Percentiles rank a stretch among this genome's conserved stretches.
phyloP scores from a whole-genome alignment of 1,140 invertebrate species.

The Ostrea denselamellosa region DNA sequence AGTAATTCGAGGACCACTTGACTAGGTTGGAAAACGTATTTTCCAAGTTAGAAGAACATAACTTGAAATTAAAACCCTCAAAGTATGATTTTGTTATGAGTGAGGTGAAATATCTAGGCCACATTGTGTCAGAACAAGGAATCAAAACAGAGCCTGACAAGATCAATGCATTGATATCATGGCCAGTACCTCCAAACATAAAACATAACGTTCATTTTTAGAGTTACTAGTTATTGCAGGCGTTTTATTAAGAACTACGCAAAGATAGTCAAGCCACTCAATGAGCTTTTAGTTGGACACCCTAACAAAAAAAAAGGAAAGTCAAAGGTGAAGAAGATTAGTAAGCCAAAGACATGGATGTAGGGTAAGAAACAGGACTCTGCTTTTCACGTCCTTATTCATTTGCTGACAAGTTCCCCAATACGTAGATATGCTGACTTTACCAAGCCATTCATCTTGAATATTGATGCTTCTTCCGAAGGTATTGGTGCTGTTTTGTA shows the following conservation, averaged over 20 bases:
- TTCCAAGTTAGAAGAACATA: constrained; percentile 40
- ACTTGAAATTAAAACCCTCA: constrained; percentile 48
- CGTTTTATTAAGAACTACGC: constrained; percentile 41
- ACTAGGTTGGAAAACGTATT: constrained; percentile 53
- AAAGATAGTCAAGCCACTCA: constrained; percentile 46
- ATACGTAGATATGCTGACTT: no score
- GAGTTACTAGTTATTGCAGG: constrained; percentile 41
- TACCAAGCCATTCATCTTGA: no score
- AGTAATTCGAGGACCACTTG: constrained; percentile 56
- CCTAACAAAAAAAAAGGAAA: no score
- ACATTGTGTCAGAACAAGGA: constrained; percentile 36
- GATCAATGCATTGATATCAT: constrained; percentile 8
- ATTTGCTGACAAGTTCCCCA: no score
- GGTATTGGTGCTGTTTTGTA: no score
- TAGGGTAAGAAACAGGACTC: no score
- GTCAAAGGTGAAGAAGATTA: no score
- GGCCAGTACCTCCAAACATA: constrained; percentile 35
- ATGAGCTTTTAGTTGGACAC: constrained; percentile 39
- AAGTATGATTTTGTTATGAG: constrained; percentile 52
- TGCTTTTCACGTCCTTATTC: no score
- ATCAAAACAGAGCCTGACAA: constrained; percentile 38
- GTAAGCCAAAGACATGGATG: no score
- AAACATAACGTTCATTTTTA: constrained; percentile 26
- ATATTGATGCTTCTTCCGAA: no score
- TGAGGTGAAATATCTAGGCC: constrained; percentile 23